Conservation (phyloP, 2,888 invertebrate genomes). For the Eumacrocentrus americanus region DNA sequence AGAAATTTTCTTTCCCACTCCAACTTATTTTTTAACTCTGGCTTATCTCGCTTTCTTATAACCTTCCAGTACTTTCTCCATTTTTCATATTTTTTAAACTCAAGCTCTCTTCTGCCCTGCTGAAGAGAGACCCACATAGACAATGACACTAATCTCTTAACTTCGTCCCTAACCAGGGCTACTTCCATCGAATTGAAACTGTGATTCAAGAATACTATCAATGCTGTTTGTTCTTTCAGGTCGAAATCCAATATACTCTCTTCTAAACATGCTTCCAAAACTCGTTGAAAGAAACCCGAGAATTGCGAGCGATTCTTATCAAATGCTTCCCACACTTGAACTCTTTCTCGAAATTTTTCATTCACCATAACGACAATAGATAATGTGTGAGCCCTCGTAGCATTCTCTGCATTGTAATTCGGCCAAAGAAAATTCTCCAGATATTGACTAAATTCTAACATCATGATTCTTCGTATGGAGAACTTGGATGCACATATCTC, state of each 20-base stretch:
- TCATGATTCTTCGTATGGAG: constrained; percentile 88
- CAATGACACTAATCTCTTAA: constrained; percentile 89
- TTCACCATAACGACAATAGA: constrained; percentile 98
- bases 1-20: constrained; percentile 89
- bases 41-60: constrained; percentile 83
- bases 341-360: constrained; percentile 96
- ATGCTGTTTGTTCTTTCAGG: constrained; percentile 79
- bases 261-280: constrained; percentile 76
- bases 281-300: constrained; percentile 81
- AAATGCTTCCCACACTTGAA: constrained; percentile 95
- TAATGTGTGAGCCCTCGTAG: constrained; percentile 88
- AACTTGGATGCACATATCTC: constrained; percentile 87
- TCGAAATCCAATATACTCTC: constrained; percentile 64
- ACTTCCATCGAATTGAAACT: constrained; percentile 98
- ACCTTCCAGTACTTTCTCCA: constrained; percentile 93
- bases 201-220: constrained; percentile 92
- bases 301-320: constrained; percentile 79
- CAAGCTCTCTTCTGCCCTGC: constrained; percentile 81
- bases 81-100: constrained; percentile 84
- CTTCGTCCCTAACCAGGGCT: constrained; percentile 88
- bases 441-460: constrained; percentile 97
- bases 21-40: constrained; percentile 71
- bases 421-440: constrained; percentile 97
- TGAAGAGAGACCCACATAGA: constrained; percentile 93
- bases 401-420: constrained; percentile 78